Evolutionary conservation across 2,888 invertebrate genomes (phyloP), one percentile per base, ranked within the genome.

Genomic region (Netelia melanura): DNA sequence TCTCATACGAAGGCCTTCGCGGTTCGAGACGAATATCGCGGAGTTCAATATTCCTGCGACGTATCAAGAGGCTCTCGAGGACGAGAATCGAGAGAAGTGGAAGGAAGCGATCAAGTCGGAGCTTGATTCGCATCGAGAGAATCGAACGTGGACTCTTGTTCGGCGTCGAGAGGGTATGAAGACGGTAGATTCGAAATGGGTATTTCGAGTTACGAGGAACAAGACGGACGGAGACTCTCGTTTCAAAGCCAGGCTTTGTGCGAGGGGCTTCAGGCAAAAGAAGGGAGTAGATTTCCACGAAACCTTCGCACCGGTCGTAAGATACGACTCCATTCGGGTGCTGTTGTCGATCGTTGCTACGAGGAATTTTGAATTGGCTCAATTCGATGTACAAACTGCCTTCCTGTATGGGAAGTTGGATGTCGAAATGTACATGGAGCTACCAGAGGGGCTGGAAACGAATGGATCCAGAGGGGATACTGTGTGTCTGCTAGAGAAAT

Each of bases 401-500:
- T 83, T 77, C 38, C 64, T 83, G 3, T 61, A 83, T 43, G 77
- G 71, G 11, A 67, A 71, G n/a, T 21, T 72, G 43, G 75, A 71
- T n/a, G 64, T 54, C 11, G 62, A 72, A 1, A 72, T 78, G 0
- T 78, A 67, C 30, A 78, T 78, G 72, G 67, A 83, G n/a, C 2
- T 21, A n/a, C 80, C 65, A 2, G 72, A 80, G 25, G 80, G 80
- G 3, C 52, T 81, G 0, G 52, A 54, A 6, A 61, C 54, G 9
- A 64, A 71, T 68, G 70, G 25, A 25, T 38, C 25, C 14, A 10
- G 10, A 30, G 10, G 30, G 30, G 14, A 58, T 9, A 64, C 11
- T 11, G 52, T 62, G 17, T 88, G 88, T 38, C 76, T 61, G 62
- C 68, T 90, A 30, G 85, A 83, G n/a, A 90, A 86, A 85, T 86